A percentile compares a stretch with the other conserved stretches of the same genome.
Evolutionary conservation across 2,888 invertebrate species (phyloP).

Genomic region (Liodrosophila aerea): DNA sequence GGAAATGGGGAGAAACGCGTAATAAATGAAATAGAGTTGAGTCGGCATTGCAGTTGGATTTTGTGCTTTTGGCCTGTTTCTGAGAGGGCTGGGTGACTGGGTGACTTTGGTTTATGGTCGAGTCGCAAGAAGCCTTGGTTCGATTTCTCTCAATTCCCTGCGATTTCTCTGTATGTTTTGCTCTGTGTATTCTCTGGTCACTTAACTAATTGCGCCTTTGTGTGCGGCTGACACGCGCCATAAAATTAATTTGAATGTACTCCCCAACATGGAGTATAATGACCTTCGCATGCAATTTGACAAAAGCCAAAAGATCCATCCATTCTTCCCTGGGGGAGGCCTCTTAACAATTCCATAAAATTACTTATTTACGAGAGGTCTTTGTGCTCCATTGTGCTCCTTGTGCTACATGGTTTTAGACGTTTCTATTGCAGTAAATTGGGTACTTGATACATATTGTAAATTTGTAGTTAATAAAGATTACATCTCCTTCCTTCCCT

Average conservation of each 20-base stretch:
- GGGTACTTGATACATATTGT: no score
- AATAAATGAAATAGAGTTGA: conserved; percentile 70
- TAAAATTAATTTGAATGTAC: conserved; percentile 61
- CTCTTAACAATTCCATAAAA: background rate
- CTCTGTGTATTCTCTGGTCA: conserved; percentile 41
- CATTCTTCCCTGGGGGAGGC: no score
- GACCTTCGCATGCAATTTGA: conserved; percentile 20
- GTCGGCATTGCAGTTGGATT: conserved; percentile 46
- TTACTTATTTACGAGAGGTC: conserved; percentile 1
- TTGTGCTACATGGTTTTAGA: no score
- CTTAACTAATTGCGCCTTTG: conserved; percentile 75
- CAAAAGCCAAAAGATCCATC: conserved; percentile 3
- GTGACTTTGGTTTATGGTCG: conserved; percentile 60
- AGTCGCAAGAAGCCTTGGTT: conserved; percentile 19
- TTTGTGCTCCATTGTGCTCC: background rate
- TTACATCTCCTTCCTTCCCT: conserved; percentile 5
- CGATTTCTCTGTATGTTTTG: no score
- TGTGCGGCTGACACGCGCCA: conserved; percentile 70
- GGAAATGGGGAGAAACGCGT: conserved; percentile 31
- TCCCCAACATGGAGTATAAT: conserved; percentile 28
- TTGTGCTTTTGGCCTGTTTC: conserved; percentile 39
- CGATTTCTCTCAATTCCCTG: background rate
- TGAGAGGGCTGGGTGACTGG: no score
- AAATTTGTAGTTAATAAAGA: no score
- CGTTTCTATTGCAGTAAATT: no score